Conservation (phyloP, 1,140 invertebrate genomes). For the Euura saliciscinereae region DNA sequence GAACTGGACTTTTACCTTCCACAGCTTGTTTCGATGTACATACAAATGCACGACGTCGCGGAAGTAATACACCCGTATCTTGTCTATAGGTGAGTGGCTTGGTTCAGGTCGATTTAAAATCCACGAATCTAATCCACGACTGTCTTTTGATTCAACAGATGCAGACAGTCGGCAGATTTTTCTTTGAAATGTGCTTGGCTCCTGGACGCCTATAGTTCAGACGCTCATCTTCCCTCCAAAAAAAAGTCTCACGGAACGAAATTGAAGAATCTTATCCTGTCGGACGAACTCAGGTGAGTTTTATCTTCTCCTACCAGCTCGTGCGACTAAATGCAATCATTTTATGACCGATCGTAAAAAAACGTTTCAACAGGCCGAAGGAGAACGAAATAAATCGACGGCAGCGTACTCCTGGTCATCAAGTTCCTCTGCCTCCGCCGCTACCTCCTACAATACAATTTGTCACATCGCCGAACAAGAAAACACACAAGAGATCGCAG, state of each 20-base stretch:
- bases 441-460: conserved; percentile 50
- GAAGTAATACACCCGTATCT: conserved; percentile 95
- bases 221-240: conserved; percentile 73
- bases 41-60: conserved; percentile 95
- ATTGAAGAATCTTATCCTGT: conserved; percentile 86
- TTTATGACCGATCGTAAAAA: background rate
- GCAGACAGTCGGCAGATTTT: conserved; percentile 93
- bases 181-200: conserved; percentile 95
- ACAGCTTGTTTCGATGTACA: conserved; percentile 97
- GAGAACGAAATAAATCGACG: conserved; percentile 50
- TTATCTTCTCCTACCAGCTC: conserved; percentile 12
- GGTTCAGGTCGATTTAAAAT: conserved; percentile 2
- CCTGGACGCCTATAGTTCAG: conserved; percentile 90
- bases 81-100: conserved; percentile 75
- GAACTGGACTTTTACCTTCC: conserved; percentile 98
- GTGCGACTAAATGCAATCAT: conserved; percentile 11
- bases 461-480: conserved; percentile 62
- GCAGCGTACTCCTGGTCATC: conserved; percentile 45
- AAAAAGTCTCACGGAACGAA: conserved; percentile 88
- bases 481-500: conserved; percentile 85
- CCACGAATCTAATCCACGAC: background rate
- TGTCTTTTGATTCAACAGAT: conserved; percentile 64
- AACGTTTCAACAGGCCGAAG: conserved; percentile 47
- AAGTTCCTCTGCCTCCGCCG: conserved; percentile 47
- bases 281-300: conserved; percentile 79